A percentile compares a stretch with the other conserved stretches of the same genome.
These are phyloP conservation scores for Sphyrna mokarran DNA, from an alignment of 2,113 vertebrate species.

Conservation along the genomic window DNA sequence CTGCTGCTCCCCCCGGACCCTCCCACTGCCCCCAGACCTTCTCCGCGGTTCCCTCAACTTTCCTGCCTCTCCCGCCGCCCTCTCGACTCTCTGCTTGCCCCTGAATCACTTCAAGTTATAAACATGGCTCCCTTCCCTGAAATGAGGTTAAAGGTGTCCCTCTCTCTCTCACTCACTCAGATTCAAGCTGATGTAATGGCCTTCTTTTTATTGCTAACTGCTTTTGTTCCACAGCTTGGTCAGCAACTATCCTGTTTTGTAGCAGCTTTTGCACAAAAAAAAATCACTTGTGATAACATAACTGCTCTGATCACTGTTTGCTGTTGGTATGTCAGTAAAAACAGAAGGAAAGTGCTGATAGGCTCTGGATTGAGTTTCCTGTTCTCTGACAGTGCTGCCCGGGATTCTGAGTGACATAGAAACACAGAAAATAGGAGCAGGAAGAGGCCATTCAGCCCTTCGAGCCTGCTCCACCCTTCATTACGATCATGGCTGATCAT, in stretches of 20 bases:
- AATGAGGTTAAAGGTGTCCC: neutral
- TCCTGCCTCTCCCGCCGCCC: neutral
- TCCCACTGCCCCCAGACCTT: neutral
- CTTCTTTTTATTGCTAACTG: neutral
- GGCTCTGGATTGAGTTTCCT: neutral
- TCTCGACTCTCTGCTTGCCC: neutral
- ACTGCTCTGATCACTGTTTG: neutral
- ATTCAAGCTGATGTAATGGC: neutral
- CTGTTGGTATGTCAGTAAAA: neutral
- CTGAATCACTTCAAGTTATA: neutral
- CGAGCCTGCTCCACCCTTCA: too few species aligned
- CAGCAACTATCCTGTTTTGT: neutral
- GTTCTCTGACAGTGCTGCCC: neutral
- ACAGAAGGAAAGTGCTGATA: neutral
- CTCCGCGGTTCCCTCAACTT: slow-evolving; percentile 37
- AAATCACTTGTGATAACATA: neutral
- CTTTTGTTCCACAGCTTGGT: neutral
- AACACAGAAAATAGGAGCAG: too few species aligned
- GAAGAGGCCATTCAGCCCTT: too few species aligned
- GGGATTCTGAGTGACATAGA: neutral
- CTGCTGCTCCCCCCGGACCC: neutral
- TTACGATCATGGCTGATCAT: too few species aligned
- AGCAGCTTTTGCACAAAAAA: neutral
- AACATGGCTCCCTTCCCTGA: neutral
- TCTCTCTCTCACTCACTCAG: neutral